These are phyloP conservation scores for Nasonia oneida DNA, from an alignment of 2,888 invertebrate genomes.

Conservation along the genomic window DNA sequence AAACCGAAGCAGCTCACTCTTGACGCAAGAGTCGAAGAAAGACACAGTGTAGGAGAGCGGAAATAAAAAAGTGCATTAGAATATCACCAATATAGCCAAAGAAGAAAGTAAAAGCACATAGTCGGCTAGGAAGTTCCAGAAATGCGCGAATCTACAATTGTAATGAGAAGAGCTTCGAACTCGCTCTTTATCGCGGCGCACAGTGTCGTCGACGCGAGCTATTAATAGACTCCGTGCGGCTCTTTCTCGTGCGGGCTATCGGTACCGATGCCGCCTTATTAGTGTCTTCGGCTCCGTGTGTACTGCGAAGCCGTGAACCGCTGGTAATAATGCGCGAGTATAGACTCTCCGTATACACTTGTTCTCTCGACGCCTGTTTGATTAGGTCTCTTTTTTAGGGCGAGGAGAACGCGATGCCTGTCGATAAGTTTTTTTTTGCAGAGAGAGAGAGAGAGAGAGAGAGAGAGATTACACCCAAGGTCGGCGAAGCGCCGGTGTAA, in stretches of 20 bases:
- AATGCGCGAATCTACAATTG: conserved; percentile 54
- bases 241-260: conserved; percentile 24
- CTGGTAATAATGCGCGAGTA: background rate
- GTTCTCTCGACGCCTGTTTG: conserved; percentile 1
- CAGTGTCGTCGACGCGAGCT: conserved; percentile 17
- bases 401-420: no score
- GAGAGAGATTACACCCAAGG: background rate
- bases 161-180: conserved; percentile 45
- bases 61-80: background rate
- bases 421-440: background rate
- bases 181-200: conserved; percentile 29
- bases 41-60: background rate
- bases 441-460: no score
- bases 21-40: background rate
- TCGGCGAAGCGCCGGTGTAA: background rate
- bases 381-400: background rate
- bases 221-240: conserved; percentile 43
- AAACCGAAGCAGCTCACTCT: no score
- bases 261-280: conserved; percentile 44
- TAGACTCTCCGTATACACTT: background rate
- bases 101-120: background rate
- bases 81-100: background rate
- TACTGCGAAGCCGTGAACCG: background rate
- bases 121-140: conserved; percentile 20
- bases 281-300: conserved; percentile 16